Evolutionary conservation across 2,113 vertebrate species (phyloP), one percentile per base, ranked within the genome.

Genomic region (Gambusia holbrooki): DNA sequence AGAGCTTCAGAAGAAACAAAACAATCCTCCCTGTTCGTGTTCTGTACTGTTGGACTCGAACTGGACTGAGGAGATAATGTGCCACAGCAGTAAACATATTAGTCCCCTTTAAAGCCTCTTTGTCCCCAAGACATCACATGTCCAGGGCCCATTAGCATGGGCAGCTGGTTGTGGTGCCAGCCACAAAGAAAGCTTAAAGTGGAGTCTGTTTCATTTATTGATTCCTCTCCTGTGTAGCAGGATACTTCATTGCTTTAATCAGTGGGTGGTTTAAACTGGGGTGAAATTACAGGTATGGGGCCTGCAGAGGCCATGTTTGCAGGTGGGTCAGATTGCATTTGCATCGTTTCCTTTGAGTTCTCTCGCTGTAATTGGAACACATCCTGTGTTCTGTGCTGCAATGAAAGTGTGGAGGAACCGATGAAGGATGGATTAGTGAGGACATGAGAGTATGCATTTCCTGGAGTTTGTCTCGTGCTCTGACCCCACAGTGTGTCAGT

Each of bases 171-270:
- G 91, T 85, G 93, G 95, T 92, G 69, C 91, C 87, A 92, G 90
- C 93, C 75, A 84, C 88, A 93, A 92, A 93, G 93, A 94, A 95
- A 94, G 94, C 93, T 93, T 75, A 92, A 93, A 94, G 93, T 94
- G 92, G 92, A 93, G 92, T 91, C 93, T 95, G 94, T 96, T 96
- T 96, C 94, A 96, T 95, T 96, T 96, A 96, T 95, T 95, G 90
- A 91, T 94, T 86, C 94, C 93, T 96, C 95, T 94, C 93, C 93
- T 89, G 90, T 94, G 94, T 93, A 95, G 95, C 92, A 94, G 94
- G 94, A 96, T 92, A 85, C 93, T 94, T 93, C 93, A 82, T 88
- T 89, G 92, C 91, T 94, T 91, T 93, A 90, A 84, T 91, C 91
- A 91, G 90, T 86, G 90, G 90, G 88, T 87, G 88, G 81, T 15